These are phyloP conservation scores for Griposia aprilina DNA, from an alignment of 2,888 invertebrate species.

Conservation along the genomic window DNA sequence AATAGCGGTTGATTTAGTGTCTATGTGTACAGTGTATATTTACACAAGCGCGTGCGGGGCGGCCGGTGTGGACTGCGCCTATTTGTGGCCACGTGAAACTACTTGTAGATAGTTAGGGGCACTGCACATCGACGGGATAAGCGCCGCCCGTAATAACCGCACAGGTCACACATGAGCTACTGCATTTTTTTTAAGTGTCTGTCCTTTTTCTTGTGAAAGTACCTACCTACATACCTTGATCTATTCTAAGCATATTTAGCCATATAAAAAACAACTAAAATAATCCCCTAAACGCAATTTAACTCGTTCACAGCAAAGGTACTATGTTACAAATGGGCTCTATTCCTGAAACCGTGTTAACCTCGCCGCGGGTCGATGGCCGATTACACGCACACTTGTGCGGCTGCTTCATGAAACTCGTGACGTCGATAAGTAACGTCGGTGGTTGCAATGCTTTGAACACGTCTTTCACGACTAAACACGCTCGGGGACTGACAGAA, in stretches of 20 bases:
- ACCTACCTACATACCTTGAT: neutral
- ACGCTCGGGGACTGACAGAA: neutral
- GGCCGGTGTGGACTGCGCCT: conserved; percentile 22
- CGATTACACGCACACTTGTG: conserved; percentile 44
- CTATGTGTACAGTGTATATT: conserved; percentile 47
- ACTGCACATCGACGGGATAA: neutral
- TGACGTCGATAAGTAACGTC: conserved; percentile 11
- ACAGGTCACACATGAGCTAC: neutral
- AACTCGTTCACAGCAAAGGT: conserved; percentile 20
- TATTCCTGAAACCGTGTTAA: conserved; percentile 21
- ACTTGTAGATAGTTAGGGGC: neutral
- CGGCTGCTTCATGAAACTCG: neutral
- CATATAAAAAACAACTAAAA: too few species aligned
- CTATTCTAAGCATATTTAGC: too few species aligned
- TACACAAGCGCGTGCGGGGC: conserved; percentile 21
- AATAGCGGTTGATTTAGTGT: conserved; percentile 57
- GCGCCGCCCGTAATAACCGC: neutral
- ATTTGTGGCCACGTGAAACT: conserved; percentile 37
- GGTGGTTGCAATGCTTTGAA: neutral
- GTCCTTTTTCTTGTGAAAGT: too few species aligned
- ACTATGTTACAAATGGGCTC: conserved; percentile 30
- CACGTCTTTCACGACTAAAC: neutral
- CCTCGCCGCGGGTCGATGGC: conserved; percentile 18
- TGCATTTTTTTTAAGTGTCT: neutral
- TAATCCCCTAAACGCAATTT: too few species aligned